Percentiles rank a stretch among this genome's conserved stretches.
Evolutionary conservation across 2,113 vertebrate genomes (phyloP).

Genomic region (Caloenas nicobarica): DNA sequence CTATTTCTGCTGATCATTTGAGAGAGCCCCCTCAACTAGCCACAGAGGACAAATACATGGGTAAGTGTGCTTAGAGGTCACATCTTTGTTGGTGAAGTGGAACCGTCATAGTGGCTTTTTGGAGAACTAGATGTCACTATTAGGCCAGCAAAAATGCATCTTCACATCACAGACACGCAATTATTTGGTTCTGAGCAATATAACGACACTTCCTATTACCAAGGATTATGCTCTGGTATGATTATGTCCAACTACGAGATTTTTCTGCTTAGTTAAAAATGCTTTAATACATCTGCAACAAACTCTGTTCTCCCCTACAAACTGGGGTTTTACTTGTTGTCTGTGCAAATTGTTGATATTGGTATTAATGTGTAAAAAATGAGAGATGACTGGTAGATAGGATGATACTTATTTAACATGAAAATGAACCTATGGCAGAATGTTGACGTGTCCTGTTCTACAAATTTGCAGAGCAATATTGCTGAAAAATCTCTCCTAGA

Average conservation of each 20-base stretch:
- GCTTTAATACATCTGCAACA: neutral
- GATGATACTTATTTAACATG: neutral
- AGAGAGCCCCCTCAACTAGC: neutral
- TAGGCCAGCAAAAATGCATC: neutral
- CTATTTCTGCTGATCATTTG: constrained; percentile 21
- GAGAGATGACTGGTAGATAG: neutral
- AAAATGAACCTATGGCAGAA: neutral
- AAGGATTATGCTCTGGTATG: neutral
- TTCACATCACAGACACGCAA: neutral
- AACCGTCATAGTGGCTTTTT: neutral
- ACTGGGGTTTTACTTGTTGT: neutral
- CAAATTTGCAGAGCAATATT: neutral
- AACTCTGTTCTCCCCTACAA: neutral
- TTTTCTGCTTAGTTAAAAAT: neutral
- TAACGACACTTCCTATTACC: neutral
- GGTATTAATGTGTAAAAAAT: neutral
- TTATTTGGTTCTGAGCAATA: neutral
- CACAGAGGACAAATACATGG: neutral
- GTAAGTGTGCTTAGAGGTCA: neutral
- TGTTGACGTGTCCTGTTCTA: neutral
- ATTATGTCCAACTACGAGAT: neutral
- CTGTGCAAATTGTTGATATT: neutral
- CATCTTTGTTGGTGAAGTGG: neutral
- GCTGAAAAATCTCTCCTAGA: constrained; percentile 16
- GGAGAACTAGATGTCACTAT: neutral